Evolutionary conservation across 2,888 invertebrate genomes (phyloP).

Genomic region (Congeria kusceri): DNA sequence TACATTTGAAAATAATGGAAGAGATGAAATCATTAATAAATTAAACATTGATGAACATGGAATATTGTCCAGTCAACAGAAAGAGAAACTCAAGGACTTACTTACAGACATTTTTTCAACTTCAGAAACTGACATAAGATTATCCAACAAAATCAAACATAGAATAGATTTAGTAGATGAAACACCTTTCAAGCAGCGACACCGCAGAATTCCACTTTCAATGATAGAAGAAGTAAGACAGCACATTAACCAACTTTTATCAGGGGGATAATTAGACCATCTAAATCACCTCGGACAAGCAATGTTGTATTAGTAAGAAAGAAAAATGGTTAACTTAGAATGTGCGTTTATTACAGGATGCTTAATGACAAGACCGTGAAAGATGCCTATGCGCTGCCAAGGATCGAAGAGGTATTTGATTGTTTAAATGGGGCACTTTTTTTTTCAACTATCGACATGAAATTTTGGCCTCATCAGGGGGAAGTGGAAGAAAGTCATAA

Average conservation of each 20-base stretch:
- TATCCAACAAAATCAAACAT: constrained; percentile 2
- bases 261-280: not conserved
- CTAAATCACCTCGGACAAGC: no score
- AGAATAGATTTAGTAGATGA: not conserved
- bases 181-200: constrained; percentile 7
- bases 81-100: not conserved
- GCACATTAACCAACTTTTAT: not conserved
- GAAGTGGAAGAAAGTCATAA: not conserved
- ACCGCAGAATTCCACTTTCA: not conserved
- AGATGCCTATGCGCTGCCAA: not conserved
- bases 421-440: not conserved
- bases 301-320: not conserved
- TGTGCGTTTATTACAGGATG: not conserved
- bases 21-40: not conserved
- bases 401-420: not conserved
- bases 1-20: no score
- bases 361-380: not conserved
- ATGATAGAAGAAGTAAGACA: constrained; percentile 10
- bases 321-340: not conserved
- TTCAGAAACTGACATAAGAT: constrained; percentile 4
- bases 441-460: not conserved
- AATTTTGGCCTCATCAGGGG: not conserved
- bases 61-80: no score
- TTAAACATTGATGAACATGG: not conserved
- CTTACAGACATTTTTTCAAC: not conserved